These are phyloP conservation scores for Eupsittula cactorum DNA, from an alignment of 2,113 vertebrate genomes.

Conservation along the genomic window DNA sequence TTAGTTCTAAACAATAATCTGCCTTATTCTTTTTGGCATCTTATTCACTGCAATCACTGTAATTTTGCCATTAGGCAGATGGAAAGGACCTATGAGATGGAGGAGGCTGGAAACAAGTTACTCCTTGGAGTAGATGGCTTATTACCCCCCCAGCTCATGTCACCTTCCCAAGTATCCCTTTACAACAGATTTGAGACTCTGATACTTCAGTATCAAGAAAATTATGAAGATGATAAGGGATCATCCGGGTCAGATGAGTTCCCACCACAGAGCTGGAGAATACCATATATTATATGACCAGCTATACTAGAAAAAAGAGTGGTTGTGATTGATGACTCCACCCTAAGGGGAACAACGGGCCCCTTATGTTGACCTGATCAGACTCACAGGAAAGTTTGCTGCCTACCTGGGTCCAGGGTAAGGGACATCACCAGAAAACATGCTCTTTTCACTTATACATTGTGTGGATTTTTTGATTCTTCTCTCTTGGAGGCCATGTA, in stretches of 20 bases:
- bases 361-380: neutral
- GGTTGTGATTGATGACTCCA: neutral
- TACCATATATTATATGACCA: neutral
- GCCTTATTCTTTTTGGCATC: neutral
- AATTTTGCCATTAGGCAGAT: neutral
- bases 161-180: neutral
- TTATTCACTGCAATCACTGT: neutral
- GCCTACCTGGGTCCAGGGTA: neutral
- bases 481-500: neutral
- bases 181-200: neutral
- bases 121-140: neutral
- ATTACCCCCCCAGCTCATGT: neutral
- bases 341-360: neutral
- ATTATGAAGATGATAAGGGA: neutral
- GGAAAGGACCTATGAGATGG: neutral
- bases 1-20: neutral
- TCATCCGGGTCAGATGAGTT: neutral
- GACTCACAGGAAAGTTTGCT: neutral
- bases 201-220: neutral
- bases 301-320: neutral
- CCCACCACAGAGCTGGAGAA: neutral
- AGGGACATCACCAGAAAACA: neutral
- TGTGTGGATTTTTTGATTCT: neutral
- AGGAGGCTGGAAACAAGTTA: neutral
- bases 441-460: neutral